Conservation (phyloP, 1,140 invertebrate species). For the Tribolium madens region DNA sequence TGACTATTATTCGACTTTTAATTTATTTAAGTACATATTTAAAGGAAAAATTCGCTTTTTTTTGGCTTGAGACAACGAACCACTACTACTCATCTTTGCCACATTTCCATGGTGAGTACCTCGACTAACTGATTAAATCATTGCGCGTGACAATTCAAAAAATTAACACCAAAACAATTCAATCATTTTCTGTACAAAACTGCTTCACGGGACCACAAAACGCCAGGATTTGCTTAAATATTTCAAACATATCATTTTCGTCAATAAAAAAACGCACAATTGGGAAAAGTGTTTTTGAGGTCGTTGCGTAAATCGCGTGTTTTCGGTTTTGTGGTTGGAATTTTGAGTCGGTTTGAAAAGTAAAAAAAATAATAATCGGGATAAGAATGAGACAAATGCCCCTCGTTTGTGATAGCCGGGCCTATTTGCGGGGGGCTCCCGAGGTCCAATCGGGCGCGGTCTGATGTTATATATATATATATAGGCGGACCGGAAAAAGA, state of each 20-base stretch:
- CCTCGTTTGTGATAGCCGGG: slow-evolving; percentile 51
- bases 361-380: background rate
- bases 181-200: background rate
- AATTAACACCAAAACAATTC: background rate
- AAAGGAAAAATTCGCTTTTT: too few species aligned
- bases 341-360: background rate
- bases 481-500: background rate
- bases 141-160: background rate
- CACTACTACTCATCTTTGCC: background rate
- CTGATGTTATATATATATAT: slow-evolving; percentile 9
- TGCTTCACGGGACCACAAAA: background rate
- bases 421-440: slow-evolving; percentile 48
- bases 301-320: background rate
- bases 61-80: background rate
- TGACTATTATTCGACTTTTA: background rate
- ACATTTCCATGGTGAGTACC: background rate
- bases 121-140: background rate
- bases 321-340: background rate
- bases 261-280: background rate
- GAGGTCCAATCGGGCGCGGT: slow-evolving; percentile 38
- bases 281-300: background rate
- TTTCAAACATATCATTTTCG: background rate
- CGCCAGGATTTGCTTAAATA: background rate
- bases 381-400: background rate
- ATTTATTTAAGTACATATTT: too few species aligned